These are phyloP conservation scores for Paramuricea clavata DNA, from an alignment of 92 coral and sea anemone species.

Conservation along the genomic window DNA sequence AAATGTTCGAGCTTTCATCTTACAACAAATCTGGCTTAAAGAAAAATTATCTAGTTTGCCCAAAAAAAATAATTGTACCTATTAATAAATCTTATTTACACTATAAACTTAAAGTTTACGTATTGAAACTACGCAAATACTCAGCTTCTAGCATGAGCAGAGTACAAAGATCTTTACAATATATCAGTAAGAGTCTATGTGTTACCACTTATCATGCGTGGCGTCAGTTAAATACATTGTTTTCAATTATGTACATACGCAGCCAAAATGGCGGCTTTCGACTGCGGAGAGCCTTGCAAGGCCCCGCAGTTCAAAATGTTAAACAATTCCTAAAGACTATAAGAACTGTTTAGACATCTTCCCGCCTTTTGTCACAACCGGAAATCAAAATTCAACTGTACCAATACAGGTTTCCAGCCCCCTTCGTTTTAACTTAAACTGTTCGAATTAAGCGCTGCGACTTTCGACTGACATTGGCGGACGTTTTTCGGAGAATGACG, in stretches of 20 bases:
- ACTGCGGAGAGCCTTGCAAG: too few relatives aligned
- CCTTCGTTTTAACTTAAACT: background rate
- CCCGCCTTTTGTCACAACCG: background rate
- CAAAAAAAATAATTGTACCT: background rate
- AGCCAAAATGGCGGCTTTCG: constrained; percentile 6
- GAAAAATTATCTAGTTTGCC: background rate
- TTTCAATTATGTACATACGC: background rate
- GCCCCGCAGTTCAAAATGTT: background rate
- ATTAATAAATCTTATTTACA: background rate
- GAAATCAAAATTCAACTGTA: background rate
- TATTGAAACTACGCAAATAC: constrained; percentile 4
- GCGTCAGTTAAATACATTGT: background rate
- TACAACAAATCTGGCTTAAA: background rate
- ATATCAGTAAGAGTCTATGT: background rate
- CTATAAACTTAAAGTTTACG: background rate
- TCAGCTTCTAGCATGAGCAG: background rate
- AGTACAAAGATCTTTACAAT: background rate
- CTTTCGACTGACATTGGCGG: background rate
- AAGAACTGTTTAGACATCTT: background rate
- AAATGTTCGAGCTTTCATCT: background rate
- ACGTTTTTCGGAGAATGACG: too few relatives aligned
- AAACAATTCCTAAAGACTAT: background rate
- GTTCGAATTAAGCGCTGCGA: background rate
- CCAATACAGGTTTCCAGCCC: background rate
- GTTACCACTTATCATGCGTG: background rate